Conservation (phyloP, 2,888 invertebrate species). For the Ptilodon capucinus region DNA sequence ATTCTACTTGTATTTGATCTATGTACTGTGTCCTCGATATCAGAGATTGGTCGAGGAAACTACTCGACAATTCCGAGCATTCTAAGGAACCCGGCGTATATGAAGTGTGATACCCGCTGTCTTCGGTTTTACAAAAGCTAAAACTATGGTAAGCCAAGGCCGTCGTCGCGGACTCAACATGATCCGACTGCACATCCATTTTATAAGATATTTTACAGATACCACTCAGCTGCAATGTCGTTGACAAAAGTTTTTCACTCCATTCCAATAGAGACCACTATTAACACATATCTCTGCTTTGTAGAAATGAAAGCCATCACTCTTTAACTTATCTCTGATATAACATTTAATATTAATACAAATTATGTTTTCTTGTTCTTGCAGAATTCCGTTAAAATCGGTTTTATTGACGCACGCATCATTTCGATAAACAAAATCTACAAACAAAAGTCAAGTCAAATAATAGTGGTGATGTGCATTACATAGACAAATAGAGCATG, state of each 20-base stretch:
- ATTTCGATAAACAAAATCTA: background rate
- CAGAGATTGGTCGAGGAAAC: slow-evolving; percentile 49
- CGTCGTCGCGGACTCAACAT: slow-evolving; percentile 53
- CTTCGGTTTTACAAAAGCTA: slow-evolving; percentile 62
- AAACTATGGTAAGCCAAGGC: slow-evolving; percentile 49
- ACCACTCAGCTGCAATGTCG: background rate
- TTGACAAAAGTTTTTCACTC: background rate
- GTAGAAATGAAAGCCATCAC: background rate
- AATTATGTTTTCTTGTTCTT: background rate
- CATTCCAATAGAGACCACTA: background rate
- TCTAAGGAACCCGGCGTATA: slow-evolving; percentile 68
- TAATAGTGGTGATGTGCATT: too few relatives aligned
- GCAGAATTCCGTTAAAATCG: background rate
- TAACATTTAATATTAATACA: background rate
- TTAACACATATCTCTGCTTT: background rate
- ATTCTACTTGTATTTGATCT: slow-evolving; percentile 49
- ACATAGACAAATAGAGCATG: too few relatives aligned
- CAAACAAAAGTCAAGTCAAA: background rate
- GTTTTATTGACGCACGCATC: background rate
- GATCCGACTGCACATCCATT: slow-evolving; percentile 64
- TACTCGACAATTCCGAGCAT: slow-evolving; percentile 55
- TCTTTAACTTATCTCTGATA: background rate
- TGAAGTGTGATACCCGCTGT: slow-evolving; percentile 75
- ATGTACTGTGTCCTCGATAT: slow-evolving; percentile 43
- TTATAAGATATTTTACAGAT: slow-evolving; percentile 10